These are phyloP conservation scores for Acrossocheilus wenchowensis DNA, from an alignment of 2,797 vertebrate genomes.

Conservation along the genomic window DNA sequence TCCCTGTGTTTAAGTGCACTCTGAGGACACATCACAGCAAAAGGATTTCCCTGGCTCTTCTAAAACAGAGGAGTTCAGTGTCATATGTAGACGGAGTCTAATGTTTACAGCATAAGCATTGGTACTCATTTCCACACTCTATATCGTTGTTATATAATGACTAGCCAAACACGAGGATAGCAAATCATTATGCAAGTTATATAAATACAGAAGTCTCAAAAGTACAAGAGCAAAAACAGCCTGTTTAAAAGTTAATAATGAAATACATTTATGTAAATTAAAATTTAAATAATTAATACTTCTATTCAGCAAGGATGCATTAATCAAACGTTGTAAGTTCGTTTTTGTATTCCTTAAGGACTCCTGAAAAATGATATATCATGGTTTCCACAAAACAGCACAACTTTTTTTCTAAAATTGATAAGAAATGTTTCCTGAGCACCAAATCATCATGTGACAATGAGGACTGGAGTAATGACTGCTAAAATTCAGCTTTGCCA, in stretches of 20 bases:
- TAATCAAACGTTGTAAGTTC: not conserved
- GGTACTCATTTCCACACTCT: constrained; percentile 1
- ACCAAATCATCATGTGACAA: too few relatives aligned
- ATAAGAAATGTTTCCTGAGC: too few relatives aligned
- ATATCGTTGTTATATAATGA: constrained; percentile 1
- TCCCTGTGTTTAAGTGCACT: not conserved
- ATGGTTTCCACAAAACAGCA: not conserved
- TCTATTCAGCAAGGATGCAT: not conserved
- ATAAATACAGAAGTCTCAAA: not conserved
- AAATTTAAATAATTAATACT: too few relatives aligned
- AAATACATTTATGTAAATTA: too few relatives aligned
- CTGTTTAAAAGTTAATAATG: not conserved
- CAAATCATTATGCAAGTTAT: constrained; percentile 11
- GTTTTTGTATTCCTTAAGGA: too few relatives aligned
- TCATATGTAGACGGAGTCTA: not conserved
- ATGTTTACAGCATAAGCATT: constrained; percentile 1
- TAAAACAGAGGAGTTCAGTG: not conserved
- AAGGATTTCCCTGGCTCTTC: not conserved
- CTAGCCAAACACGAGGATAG: not conserved
- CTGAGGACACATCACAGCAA: not conserved
- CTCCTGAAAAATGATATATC: not conserved
- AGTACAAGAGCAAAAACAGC: not conserved
- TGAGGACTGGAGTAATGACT: too few relatives aligned
- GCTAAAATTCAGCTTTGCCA: not conserved
- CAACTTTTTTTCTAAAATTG: not conserved